These are phyloP conservation scores for Gavialis gangeticus DNA, from an alignment of 2,113 vertebrate genomes.

Conservation along the genomic window DNA sequence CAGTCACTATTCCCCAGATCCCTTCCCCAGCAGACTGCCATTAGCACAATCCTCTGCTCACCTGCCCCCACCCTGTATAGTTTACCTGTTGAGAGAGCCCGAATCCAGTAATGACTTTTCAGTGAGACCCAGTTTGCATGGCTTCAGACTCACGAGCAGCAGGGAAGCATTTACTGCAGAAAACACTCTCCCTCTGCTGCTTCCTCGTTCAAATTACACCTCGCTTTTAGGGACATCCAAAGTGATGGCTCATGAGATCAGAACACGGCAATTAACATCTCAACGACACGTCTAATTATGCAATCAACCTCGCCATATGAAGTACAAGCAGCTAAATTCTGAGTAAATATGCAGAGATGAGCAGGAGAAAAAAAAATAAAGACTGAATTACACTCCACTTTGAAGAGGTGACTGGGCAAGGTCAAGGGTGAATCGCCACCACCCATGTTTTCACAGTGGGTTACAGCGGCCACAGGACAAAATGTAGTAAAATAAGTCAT, in stretches of 20 bases:
- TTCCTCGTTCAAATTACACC: slow-evolving; percentile 72
- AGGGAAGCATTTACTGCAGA: slow-evolving; percentile 58
- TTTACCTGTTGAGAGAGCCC: neutral
- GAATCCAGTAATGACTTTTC: slow-evolving; percentile 21
- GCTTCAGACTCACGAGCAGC: slow-evolving; percentile 33
- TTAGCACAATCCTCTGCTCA: neutral
- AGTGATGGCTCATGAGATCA: slow-evolving; percentile 52
- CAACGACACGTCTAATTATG: slow-evolving; percentile 72
- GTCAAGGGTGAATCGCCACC: no score
- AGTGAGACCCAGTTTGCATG: slow-evolving; percentile 8
- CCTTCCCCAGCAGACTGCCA: neutral
- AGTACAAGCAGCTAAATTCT: slow-evolving; percentile 54
- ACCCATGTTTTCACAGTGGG: no score
- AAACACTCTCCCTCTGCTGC: slow-evolving; percentile 79
- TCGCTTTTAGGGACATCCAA: slow-evolving; percentile 15
- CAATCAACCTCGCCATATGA: slow-evolving; percentile 63
- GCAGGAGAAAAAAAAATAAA: slow-evolving; percentile 38
- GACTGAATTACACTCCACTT: slow-evolving; percentile 62
- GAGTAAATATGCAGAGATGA: slow-evolving; percentile 22
- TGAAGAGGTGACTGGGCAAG: slow-evolving; percentile 13
- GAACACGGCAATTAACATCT: slow-evolving; percentile 69
- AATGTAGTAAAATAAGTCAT: no score
- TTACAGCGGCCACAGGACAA: no score
- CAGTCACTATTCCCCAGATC: neutral
- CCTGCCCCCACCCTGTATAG: neutral